Base-by-base conservation (phyloP, 1,140 invertebrate species). In the Agrilus planipennis region DNA sequence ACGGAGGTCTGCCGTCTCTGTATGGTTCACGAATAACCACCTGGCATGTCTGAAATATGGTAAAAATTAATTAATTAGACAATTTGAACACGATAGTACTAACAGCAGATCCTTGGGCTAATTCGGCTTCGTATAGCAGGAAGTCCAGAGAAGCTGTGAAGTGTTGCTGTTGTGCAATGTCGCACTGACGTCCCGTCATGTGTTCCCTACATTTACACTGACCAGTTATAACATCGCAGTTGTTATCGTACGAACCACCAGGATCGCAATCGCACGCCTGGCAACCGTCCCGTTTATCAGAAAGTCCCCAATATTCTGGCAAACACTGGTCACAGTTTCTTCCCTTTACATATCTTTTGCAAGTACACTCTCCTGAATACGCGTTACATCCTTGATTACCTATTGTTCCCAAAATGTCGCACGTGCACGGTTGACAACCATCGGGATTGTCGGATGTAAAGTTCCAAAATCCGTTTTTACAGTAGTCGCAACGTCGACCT, bases 261-360 rank as follows among this genome's bases (percentile, higher is more conserved):
- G 74, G 60, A 66, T 93, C 88, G 67, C 93, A 97, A 49, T 92
- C 83, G 61, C 93, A 97, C 5, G 85, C 73, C 53, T 84, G 79
- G 57, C 92, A 96, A n/a, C 92, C 92, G 52, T 94, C 86, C 28
- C 75, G 76, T 51, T 81, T 81, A 36, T 89, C 80, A 5, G 84
- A 85, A 2, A 93, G 64, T 2, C 89, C 87, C 70, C 81, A 93
- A 54, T 79, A 93, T 52, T 92, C 80, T 1, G 83, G 80, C 32
- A 88, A 61, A 64, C 92, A 96, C 51, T 91, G 84, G 60, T 95
- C 89, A 59, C 92, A 97, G 61, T 93, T 84, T 46, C 87, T 72
- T 25, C 90, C 92, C 21, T 77, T 80, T 5, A 96, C 91, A 59
- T 88, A 82, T 11, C 84, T 72, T 65, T 96, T 96, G 60, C 92